Evolutionary conservation across 1,140 invertebrate species (phyloP).

Genomic region (Leptonema lineaticorne): DNA sequence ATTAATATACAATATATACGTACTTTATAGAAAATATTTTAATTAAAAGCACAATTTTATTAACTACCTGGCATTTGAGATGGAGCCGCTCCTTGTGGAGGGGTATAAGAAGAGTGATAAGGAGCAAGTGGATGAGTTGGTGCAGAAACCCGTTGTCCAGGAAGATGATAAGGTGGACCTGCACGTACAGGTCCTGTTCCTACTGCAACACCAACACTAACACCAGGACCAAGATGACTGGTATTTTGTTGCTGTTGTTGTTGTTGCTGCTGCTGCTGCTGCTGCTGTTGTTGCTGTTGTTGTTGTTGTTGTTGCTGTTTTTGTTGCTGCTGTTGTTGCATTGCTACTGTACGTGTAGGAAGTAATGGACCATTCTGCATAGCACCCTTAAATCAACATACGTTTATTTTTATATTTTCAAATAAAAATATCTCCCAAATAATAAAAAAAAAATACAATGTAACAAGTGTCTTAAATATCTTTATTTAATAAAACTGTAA

Average conservation of each 20-base stretch:
- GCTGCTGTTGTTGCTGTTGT: conserved; percentile 55
- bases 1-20: background rate
- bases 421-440: too few relatives aligned
- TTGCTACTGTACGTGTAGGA: conserved; percentile 55
- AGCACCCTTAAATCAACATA: too few relatives aligned
- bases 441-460: too few relatives aligned
- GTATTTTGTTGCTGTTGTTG: conserved; percentile 54
- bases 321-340: conserved; percentile 54
- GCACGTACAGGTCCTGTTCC: conserved; percentile 56
- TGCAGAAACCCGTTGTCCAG: conserved; percentile 50
- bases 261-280: conserved; percentile 47
- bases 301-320: conserved; percentile 48
- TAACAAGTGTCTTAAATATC: too few relatives aligned
- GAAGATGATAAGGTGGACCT: conserved; percentile 52
- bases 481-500: too few relatives aligned
- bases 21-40: background rate
- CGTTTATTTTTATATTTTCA: background rate
- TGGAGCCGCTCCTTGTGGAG: conserved; percentile 48
- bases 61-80: conserved; percentile 45
- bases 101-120: conserved; percentile 52
- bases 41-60: conserved; percentile 8
- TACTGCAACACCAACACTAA: conserved; percentile 43
- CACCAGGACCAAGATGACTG: conserved; percentile 31
- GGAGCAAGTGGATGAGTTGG: conserved; percentile 50
- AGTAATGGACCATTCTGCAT: conserved; percentile 75